Evolutionary conservation across 2,797 vertebrate species (phyloP).

Genomic region (Toxotes lorentzi): DNA sequence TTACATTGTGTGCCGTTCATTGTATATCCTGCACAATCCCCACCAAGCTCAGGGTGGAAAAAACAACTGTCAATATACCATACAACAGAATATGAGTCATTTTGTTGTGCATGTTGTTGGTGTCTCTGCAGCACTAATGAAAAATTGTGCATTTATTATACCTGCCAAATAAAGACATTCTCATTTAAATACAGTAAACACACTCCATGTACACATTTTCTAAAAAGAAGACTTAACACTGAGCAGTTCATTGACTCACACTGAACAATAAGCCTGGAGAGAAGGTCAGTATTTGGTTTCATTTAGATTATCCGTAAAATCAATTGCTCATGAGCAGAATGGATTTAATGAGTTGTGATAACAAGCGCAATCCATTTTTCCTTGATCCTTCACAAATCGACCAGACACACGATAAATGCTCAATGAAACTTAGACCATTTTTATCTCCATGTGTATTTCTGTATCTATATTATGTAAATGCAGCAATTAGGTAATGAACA

Average conservation of each 20-base stretch:
- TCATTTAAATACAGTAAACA: slow-evolving; percentile 24
- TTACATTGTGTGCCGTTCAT: not conserved
- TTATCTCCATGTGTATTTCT: slow-evolving; percentile 16
- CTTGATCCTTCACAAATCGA: slow-evolving; percentile 37
- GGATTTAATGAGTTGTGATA: slow-evolving; percentile 57
- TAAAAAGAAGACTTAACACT: slow-evolving; percentile 8
- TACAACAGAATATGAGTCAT: not conserved
- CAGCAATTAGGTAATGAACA: slow-evolving; percentile 22
- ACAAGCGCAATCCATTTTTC: slow-evolving; percentile 38
- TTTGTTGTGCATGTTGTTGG: not conserved
- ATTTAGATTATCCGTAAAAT: slow-evolving; percentile 56
- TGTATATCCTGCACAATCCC: slow-evolving; percentile 6
- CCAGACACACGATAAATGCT: slow-evolving; percentile 35
- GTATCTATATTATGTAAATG: slow-evolving; percentile 30
- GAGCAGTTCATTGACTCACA: slow-evolving; percentile 12
- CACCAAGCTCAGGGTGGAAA: not conserved
- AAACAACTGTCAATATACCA: not conserved
- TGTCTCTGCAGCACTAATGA: slow-evolving; percentile 10
- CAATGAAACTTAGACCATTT: slow-evolving; percentile 30
- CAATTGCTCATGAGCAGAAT: slow-evolving; percentile 56
- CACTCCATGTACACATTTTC: slow-evolving; percentile 12
- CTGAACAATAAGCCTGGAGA: not conserved
- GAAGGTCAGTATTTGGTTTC: slow-evolving; percentile 55
- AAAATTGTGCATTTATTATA: slow-evolving; percentile 5
- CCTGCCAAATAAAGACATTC: slow-evolving; percentile 6